Conservation (phyloP, 1,140 invertebrate species). For the Prorops nasuta region DNA sequence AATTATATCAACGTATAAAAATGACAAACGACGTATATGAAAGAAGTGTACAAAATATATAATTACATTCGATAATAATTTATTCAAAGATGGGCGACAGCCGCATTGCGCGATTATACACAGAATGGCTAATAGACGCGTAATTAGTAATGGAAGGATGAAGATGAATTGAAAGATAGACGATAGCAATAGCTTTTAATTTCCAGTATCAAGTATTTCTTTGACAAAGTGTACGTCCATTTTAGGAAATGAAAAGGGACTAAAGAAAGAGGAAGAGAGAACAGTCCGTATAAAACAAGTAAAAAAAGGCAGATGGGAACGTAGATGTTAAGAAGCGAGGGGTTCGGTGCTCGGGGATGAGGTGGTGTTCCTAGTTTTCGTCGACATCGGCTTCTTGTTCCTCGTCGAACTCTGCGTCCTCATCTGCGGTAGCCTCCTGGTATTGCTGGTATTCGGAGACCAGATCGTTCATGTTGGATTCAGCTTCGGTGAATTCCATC, state of each 20-base stretch:
- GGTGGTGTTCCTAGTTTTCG: constrained; percentile 55
- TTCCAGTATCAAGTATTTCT: no score
- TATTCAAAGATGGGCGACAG: constrained; percentile 38
- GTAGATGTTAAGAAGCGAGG: constrained; percentile 27
- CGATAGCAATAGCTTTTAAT: not conserved
- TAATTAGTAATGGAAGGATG: constrained; percentile 11
- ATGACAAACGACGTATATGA: no score
- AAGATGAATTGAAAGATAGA: constrained; percentile 6
- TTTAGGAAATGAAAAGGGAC: constrained; percentile 18
- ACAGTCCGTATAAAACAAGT: constrained; percentile 14
- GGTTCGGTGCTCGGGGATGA: constrained; percentile 14
- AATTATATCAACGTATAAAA: no score
- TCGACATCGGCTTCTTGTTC: constrained; percentile 70
- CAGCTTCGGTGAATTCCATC: constrained; percentile 75
- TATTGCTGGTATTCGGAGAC: constrained; percentile 92
- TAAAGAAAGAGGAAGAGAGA: constrained; percentile 10
- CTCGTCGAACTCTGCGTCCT: constrained; percentile 77
- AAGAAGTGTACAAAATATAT: no score
- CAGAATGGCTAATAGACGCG: constrained; percentile 22
- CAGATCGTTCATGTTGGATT: constrained; percentile 86
- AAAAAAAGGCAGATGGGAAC: constrained; percentile 14
- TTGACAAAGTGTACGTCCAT: no score
- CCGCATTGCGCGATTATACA: constrained; percentile 32
- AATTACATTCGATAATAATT: constrained; percentile 43
- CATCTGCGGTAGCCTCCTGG: constrained; percentile 81